Evolutionary conservation across 2,888 invertebrate genomes (phyloP).

Genomic region (Parnassius apollo): DNA sequence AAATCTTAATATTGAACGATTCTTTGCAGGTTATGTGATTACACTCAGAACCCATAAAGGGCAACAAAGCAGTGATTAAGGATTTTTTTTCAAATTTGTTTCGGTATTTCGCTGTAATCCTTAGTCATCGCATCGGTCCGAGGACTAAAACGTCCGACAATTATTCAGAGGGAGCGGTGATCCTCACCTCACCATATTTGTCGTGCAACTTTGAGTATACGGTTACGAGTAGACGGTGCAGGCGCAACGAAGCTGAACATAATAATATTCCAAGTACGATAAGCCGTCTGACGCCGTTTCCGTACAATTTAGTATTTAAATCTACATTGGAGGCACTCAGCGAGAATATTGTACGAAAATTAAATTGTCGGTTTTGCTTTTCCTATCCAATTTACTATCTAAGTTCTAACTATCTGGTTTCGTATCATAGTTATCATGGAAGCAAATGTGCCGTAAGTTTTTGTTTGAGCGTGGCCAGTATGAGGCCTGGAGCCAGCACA

Average conservation of each 20-base stretch:
- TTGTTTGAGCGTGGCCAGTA: too few relatives aligned
- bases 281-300: conserved; percentile 2
- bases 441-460: too few relatives aligned
- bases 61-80: too few relatives aligned
- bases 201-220: conserved; percentile 13
- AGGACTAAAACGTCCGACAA: not conserved
- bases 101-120: not conserved
- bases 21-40: too few relatives aligned
- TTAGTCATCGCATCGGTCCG: not conserved
- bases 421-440: too few relatives aligned
- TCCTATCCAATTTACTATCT: too few relatives aligned
- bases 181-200: conserved; percentile 15
- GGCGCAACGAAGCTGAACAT: conserved; percentile 19
- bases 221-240: not conserved
- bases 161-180: conserved; percentile 5
- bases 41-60: too few relatives aligned
- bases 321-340: conserved; percentile 15
- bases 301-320: conserved; percentile 25
- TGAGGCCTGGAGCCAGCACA: too few relatives aligned
- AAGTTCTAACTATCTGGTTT: too few relatives aligned
- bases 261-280: conserved; percentile 10
- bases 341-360: not conserved
- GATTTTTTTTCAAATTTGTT: not conserved
- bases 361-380: too few relatives aligned
- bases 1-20: too few relatives aligned